Evolutionary conservation across 2,113 vertebrate genomes (phyloP).

Genomic region (Otocyon megalotis): DNA sequence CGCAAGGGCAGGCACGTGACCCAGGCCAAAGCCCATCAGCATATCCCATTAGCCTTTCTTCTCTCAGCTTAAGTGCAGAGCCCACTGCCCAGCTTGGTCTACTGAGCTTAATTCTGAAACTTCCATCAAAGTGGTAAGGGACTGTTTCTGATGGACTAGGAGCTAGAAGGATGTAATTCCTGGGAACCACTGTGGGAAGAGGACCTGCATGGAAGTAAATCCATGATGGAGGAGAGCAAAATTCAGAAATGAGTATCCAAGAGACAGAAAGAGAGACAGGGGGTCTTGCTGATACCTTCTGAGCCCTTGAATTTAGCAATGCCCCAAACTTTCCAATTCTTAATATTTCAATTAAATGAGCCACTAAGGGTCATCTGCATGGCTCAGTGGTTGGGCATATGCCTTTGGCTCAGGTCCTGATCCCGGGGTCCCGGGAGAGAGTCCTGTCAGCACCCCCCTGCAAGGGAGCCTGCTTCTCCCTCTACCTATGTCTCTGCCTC

Average conservation of each 20-base stretch:
- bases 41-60: not conserved
- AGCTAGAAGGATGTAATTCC: not conserved
- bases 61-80: not conserved
- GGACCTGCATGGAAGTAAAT: not conserved
- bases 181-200: not conserved
- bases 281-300: not conserved
- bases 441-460: no score
- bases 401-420: no score
- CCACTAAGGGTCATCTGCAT: no score
- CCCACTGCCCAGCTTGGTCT: not conserved
- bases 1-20: not conserved
- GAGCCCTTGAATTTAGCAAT: not conserved
- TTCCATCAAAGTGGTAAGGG: not conserved
- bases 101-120: not conserved
- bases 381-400: no score
- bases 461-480: no score
- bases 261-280: not conserved
- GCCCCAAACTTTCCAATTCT: not conserved
- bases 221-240: not conserved
- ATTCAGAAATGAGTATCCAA: not conserved
- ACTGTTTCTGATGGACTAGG: not conserved
- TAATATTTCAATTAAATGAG: not conserved
- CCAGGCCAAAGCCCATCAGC: not conserved
- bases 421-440: no score
- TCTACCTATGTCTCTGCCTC: no score